Conservation (phyloP, 2,797 vertebrate species). For the Sciurus carolinensis region DNA sequence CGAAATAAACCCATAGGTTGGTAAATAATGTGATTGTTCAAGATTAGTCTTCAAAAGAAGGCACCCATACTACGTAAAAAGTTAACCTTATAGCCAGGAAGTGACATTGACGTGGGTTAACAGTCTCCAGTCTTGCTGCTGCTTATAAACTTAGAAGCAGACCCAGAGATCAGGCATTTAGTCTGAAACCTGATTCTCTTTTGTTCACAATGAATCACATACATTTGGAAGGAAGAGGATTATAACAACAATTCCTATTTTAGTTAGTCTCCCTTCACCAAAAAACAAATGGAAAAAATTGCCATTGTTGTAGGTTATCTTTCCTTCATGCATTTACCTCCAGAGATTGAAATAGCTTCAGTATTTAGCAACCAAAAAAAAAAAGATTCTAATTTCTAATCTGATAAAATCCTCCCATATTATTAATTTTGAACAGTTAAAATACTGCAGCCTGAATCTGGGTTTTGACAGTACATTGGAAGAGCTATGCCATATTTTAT, state of each 20-base stretch:
- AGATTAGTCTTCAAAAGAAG: slow-evolving; percentile 82
- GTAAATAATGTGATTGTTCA: slow-evolving; percentile 82
- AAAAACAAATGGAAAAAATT: background rate
- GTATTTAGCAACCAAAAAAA: background rate
- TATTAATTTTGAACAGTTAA: slow-evolving; percentile 39
- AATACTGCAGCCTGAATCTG: background rate
- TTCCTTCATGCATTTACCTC: slow-evolving; percentile 40
- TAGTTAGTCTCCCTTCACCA: slow-evolving; percentile 1
- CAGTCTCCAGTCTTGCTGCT: background rate
- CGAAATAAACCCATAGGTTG: slow-evolving; percentile 79
- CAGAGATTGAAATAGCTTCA: slow-evolving; percentile 35
- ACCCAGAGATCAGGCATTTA: slow-evolving; percentile 68
- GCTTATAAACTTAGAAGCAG: slow-evolving; percentile 49
- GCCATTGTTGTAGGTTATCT: background rate
- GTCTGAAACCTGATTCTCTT: slow-evolving; percentile 63
- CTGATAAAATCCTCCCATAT: slow-evolving; percentile 3
- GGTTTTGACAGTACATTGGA: background rate
- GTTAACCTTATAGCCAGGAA: slow-evolving; percentile 83
- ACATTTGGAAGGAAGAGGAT: slow-evolving; percentile 68
- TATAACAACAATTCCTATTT: slow-evolving; percentile 56
- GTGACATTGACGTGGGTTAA: slow-evolving; percentile 61
- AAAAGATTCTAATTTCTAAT: slow-evolving; percentile 16
- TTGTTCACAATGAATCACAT: slow-evolving; percentile 31
- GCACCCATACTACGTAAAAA: slow-evolving; percentile 77
- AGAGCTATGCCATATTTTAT: background rate